Base-by-base conservation (phyloP, 1,140 invertebrate species). In the Halyomorpha halys region DNA sequence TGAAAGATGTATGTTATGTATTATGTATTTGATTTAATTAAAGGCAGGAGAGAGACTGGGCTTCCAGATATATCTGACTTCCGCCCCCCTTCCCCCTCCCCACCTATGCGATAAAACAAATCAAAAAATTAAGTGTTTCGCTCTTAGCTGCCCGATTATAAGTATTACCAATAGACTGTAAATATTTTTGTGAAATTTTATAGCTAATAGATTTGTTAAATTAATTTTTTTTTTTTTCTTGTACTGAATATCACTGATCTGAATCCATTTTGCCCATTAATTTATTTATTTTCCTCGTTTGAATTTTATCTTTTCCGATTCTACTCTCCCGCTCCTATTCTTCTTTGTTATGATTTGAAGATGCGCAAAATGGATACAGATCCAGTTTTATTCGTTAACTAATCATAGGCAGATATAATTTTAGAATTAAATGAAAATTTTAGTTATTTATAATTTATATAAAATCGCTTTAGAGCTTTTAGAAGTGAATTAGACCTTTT, bases 31-130 rank as follows among this genome's bases (percentile, higher is more conserved):
- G 53, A 56, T 23, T 56, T 56, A 11, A 56, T 19, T 23, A 27
- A 23, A 56, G 53, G 53, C 23, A 56, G 53, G 53, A 56, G 53
- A 56, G 53, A 56, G 53, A 56, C 53, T 56, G 53, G 53, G 53
- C 53, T 56, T 56, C 53, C 53, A 56, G 53, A 56, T 56, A 56
- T 23, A 56, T 25, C 18, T 56, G 53, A 56, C 53, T 56, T 56
- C 23, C 53, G 53, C 53, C 53, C 53, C 53, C 53, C 53, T 39
- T 39, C 34, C 34, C 53, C 53, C 23, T 15, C 53, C 47, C 19
- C 11, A 4, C 19, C n/a, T 27, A 5, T 15, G 23, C 53, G 21
- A 23, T 16, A 11, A 4, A 27, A 56, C 8, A 23, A 21, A 56
- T 27, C 18, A 23, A 56, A 56, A 39, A 56, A 56, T 56, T 56